A percentile compares a stretch with the other conserved stretches of the same genome.
These are phyloP conservation scores for Parascotia fuliginaria DNA, from an alignment of 2,888 invertebrate genomes.

Conservation along the genomic window DNA sequence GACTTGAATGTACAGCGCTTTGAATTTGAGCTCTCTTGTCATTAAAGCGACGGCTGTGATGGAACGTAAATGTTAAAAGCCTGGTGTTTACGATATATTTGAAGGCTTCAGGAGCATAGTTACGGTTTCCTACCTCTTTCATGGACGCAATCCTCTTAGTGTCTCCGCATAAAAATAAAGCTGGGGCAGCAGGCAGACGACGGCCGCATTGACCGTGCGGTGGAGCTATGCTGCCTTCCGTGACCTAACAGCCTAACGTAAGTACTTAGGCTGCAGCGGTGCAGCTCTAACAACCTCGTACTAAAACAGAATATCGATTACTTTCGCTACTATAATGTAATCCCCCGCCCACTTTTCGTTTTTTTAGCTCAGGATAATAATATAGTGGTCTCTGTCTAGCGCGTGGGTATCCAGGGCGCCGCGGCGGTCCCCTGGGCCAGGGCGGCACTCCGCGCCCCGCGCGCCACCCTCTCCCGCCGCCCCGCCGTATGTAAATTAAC, in stretches of 20 bases:
- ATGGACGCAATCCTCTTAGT: slow-evolving; percentile 45
- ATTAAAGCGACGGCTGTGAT: slow-evolving; percentile 31
- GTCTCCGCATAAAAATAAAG: slow-evolving; percentile 49
- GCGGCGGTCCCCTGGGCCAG: slow-evolving; percentile 59
- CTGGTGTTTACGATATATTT: slow-evolving; percentile 53
- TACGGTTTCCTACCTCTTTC: slow-evolving; percentile 41
- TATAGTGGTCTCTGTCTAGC: slow-evolving; percentile 79
- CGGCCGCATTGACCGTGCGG: neutral
- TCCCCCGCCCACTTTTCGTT: slow-evolving; percentile 86
- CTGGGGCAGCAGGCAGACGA: slow-evolving; percentile 40
- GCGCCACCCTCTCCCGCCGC: slow-evolving; percentile 53
- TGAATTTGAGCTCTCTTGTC: slow-evolving; percentile 35
- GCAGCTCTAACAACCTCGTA: slow-evolving; percentile 83
- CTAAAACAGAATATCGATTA: slow-evolving; percentile 87
- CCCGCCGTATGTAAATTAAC: slow-evolving; percentile 85
- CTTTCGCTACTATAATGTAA: slow-evolving; percentile 87
- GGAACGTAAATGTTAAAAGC: slow-evolving; percentile 48
- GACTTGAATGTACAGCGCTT: slow-evolving; percentile 21
- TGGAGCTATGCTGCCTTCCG: slow-evolving; percentile 47
- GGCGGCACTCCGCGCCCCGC: slow-evolving; percentile 52
- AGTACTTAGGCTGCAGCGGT: slow-evolving; percentile 82
- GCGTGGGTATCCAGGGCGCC: slow-evolving; percentile 59
- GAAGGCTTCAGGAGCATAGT: slow-evolving; percentile 39
- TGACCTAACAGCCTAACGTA: slow-evolving; percentile 76
- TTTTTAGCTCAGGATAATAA: slow-evolving; percentile 80